These are phyloP conservation scores for Corbicula japonica DNA, from an alignment of 2,888 invertebrate species.

Conservation along the genomic window DNA sequence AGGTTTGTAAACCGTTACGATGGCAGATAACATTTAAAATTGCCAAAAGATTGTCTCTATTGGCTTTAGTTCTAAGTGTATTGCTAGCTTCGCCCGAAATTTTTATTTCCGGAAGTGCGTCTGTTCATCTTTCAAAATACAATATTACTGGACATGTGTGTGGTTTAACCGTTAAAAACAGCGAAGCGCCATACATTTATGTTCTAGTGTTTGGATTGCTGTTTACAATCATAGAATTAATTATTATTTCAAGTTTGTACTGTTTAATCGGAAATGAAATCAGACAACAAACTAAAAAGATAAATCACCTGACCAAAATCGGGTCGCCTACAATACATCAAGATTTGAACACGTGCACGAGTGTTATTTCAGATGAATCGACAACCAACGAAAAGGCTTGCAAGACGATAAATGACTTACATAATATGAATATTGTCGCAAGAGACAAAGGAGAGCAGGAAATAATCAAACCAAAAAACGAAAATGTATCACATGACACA, in stretches of 20 bases:
- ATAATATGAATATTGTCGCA: too few relatives aligned
- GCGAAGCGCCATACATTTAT: slow-evolving; percentile 60
- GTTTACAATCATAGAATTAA: slow-evolving; percentile 51
- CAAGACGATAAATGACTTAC: too few relatives aligned
- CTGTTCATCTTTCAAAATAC: too few relatives aligned
- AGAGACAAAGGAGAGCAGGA: too few relatives aligned
- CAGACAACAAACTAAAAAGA: slow-evolving; percentile 33
- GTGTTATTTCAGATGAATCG: too few relatives aligned
- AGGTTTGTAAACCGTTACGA: slow-evolving; percentile 71
- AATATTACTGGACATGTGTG: background rate
- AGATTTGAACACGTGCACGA: slow-evolving; percentile 2
- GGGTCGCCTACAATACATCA: slow-evolving; percentile 1
- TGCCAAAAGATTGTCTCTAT: slow-evolving; percentile 60
- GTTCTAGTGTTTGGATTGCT: slow-evolving; percentile 44
- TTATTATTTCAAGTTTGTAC: slow-evolving; percentile 52
- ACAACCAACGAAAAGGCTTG: too few relatives aligned
- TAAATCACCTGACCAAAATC: slow-evolving; percentile 11
- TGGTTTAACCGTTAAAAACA: slow-evolving; percentile 24
- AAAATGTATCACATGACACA: too few relatives aligned
- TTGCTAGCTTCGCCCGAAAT: slow-evolving; percentile 54
- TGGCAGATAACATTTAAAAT: slow-evolving; percentile 67
- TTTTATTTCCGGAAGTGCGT: slow-evolving; percentile 65
- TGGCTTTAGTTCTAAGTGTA: slow-evolving; percentile 46
- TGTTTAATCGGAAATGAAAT: slow-evolving; percentile 58
- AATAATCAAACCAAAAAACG: too few relatives aligned